Conservation (phyloP, 2,797 vertebrate species). For the Pseudochirops cupreus region DNA sequence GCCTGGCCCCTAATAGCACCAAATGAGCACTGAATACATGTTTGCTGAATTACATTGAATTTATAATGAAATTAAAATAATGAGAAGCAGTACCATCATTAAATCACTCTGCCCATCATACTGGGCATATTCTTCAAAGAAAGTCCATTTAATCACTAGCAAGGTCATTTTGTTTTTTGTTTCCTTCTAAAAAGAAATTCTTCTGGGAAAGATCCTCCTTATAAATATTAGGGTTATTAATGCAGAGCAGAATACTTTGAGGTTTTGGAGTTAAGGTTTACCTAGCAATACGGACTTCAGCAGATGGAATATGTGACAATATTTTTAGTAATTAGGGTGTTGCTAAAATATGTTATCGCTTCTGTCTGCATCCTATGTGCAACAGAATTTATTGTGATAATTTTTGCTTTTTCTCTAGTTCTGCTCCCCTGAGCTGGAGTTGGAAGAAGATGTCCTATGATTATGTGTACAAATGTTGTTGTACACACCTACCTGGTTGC, state of each 20-base stretch:
- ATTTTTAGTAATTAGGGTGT: background rate
- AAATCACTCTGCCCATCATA: background rate
- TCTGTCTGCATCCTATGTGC: slow-evolving; percentile 18
- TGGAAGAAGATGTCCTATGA: background rate
- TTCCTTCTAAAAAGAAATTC: slow-evolving; percentile 14
- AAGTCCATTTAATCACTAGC: slow-evolving; percentile 39
- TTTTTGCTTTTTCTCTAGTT: background rate
- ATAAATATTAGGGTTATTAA: slow-evolving; percentile 19
- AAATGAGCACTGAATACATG: background rate
- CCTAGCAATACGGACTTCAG: slow-evolving; percentile 13
- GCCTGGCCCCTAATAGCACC: background rate
- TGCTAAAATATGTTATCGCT: background rate
- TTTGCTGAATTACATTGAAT: background rate
- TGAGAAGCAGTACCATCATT: background rate
- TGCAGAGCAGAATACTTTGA: slow-evolving; percentile 19
- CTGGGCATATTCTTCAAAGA: slow-evolving; percentile 11
- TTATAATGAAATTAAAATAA: slow-evolving; percentile 37
- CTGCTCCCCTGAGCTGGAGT: background rate
- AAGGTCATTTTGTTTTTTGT: slow-evolving; percentile 3
- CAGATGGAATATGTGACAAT: slow-evolving; percentile 2
- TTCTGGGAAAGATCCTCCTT: background rate
- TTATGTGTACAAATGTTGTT: background rate
- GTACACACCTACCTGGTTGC: background rate
- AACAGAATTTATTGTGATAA: background rate
- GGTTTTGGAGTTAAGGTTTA: slow-evolving; percentile 49